Percentiles rank a stretch among this genome's conserved stretches.
These are phyloP conservation scores for Phocides pigmalion DNA, from an alignment of 1,140 invertebrate species.

Conservation along the genomic window DNA sequence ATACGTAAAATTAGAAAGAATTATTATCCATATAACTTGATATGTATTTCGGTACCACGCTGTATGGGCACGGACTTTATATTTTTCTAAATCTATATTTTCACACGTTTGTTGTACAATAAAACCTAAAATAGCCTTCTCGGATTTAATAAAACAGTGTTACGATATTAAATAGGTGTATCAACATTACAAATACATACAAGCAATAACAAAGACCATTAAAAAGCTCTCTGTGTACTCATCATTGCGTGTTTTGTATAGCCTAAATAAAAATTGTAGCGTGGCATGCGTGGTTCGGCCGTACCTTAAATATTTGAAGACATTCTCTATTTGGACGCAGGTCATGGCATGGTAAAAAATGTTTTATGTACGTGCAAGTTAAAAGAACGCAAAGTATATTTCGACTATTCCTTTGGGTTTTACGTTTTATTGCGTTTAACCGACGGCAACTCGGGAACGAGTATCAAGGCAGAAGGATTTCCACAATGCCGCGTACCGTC, in stretches of 20 bases:
- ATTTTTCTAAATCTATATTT: too few relatives aligned
- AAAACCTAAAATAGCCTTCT: not conserved
- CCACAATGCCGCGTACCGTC: slow-evolving; percentile 8
- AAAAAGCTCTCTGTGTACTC: slow-evolving; percentile 27
- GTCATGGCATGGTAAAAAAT: slow-evolving; percentile 37
- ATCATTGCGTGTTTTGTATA: slow-evolving; percentile 53
- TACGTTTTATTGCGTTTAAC: slow-evolving; percentile 46
- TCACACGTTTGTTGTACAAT: too few relatives aligned
- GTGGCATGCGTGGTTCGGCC: slow-evolving; percentile 50
- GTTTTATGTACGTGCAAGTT: slow-evolving; percentile 35
- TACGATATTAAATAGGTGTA: not conserved
- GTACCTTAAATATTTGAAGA: slow-evolving; percentile 69
- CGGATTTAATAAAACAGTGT: not conserved
- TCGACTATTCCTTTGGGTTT: slow-evolving; percentile 45
- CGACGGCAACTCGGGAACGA: slow-evolving; percentile 38
- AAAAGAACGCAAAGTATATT: slow-evolving; percentile 20
- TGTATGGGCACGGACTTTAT: too few relatives aligned
- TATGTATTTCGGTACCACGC: too few relatives aligned
- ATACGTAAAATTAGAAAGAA: too few relatives aligned
- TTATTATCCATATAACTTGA: too few relatives aligned
- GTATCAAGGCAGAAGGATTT: slow-evolving; percentile 42
- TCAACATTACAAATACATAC: slow-evolving; percentile 1
- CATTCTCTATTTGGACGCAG: slow-evolving; percentile 46
- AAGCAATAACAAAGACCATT: slow-evolving; percentile 31
- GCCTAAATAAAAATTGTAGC: slow-evolving; percentile 49